Evolutionary conservation across 2,113 vertebrate genomes (phyloP), one percentile per base, ranked within the genome.

Genomic region (Atherinomorus stipes): DNA sequence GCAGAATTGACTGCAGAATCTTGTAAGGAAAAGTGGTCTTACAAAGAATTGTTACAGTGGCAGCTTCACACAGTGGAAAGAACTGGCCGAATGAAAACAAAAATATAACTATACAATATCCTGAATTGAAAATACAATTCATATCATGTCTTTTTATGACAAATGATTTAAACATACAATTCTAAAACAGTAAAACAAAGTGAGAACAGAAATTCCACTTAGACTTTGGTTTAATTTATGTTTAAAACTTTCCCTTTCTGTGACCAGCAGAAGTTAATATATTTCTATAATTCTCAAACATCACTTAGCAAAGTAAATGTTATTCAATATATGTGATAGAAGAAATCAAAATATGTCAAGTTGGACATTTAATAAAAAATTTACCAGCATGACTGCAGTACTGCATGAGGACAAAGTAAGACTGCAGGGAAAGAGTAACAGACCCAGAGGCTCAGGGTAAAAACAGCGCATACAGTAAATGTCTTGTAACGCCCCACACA

Each of bases 181-280:
- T 65, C 62, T 11, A 66, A 74, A 57, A 5, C 65, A 68, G 8
- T 71, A 63, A 67, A 72, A 59, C 11, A 61, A 87, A 78, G 16
- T 75, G 19, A 65, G 66, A 83, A 78, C 28, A 78, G 21, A 62
- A 72, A 62, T 45, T 84, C 54, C 67, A 85, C 67, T 85, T 77
- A 78, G 44, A 76, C 87, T 90, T 91, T 90, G 87, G 86, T 90
- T 87, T 84, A 75, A 74, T 79, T 80, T 31, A 22, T 72, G 59
- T 47, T 65, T 45, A 54, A 3, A 13, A 72, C 62, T 75, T 70
- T 76, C 84, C 74, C 75, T 90, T 89, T 91, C 87, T 87, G 83
- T 88, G 81, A 91, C 86, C 64, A 83, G 78, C 76, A 85, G 70
- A 85, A 75, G 61, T 71, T 66, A n/a, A 81, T 71, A 81, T 62